Base-by-base conservation (phyloP, 2,113 vertebrate species). In the Leucopsar rothschildi region DNA sequence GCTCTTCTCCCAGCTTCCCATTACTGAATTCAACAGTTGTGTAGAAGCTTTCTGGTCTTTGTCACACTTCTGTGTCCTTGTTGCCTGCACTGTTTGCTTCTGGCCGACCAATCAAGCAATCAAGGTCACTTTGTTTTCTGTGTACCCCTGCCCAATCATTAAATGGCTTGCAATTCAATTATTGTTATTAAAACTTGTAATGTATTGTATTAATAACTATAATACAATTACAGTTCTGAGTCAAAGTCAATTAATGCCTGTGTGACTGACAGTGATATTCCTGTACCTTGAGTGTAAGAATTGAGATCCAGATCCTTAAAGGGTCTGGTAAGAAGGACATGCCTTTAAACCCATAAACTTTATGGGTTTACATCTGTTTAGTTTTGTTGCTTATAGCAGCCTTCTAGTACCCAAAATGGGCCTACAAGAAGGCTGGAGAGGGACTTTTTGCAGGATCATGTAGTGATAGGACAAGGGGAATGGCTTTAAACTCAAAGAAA, bases 51-150 rank as follows among this genome's bases (percentile, higher is more conserved):
- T 82, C 12, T 25, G 15, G 7, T 56, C 18, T 47, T 70, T 65
- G 8, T 59, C 1, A 4, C 10, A 80, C 5, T 9, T 47, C 49
- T 70, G 7, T 86, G n/a, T 53, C 64, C 31, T 65, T 65, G 6
- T 16, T 78, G 45, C 39, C 44, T 4, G 0, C 18, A 31, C 14
- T 60, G 21, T 65, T 70, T 77, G 19, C 50, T 70, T 77, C 37
- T 55, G 12, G 35, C n/a, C 0, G 0, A 47, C 21, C 1, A 6
- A 72, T 22, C 25, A 57, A 73, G 18, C 23, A 45, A 45, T 40
- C n/a, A 49, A 88, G 45, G 37, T 88, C 5, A 6, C 23, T 63
- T 25, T 86, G 14, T 78, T 69, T 76, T 45, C 40, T 3, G 1
- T 31, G 21, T n/a, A 59, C 12, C 9, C 13, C 6, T 5, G 16